Percentiles rank a stretch among this genome's conserved stretches.
These are phyloP conservation scores for Marmota monax DNA, from an alignment of 2,113 vertebrate species.

Conservation along the genomic window DNA sequence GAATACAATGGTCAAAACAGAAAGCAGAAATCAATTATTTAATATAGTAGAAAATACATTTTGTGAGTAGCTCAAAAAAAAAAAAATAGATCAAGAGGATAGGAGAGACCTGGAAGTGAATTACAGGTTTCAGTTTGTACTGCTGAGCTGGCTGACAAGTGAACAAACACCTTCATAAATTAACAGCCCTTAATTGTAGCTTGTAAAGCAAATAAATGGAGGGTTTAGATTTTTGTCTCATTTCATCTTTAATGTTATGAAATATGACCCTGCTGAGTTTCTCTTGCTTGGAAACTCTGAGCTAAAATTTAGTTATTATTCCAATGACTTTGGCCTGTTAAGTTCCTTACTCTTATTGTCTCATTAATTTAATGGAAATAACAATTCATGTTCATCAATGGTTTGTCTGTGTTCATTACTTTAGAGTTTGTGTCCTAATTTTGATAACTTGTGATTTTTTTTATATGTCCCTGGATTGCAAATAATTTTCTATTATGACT, in stretches of 20 bases:
- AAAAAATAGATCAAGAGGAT: not conserved
- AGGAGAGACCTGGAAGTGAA: constrained; percentile 33
- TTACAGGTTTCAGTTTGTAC: not conserved
- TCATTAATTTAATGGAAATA: constrained; percentile 34
- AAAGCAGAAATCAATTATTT: constrained; percentile 42
- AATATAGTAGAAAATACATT: constrained; percentile 31
- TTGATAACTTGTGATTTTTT: not conserved
- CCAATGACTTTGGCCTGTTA: not conserved
- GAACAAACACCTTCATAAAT: constrained; percentile 64
- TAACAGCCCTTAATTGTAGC: constrained; percentile 56
- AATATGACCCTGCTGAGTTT: constrained; percentile 53
- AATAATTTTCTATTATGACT: constrained; percentile 15
- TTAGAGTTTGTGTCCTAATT: constrained; percentile 50
- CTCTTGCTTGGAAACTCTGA: constrained; percentile 30
- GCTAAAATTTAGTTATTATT: constrained; percentile 46
- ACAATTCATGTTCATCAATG: not conserved
- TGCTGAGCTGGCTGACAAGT: not conserved
- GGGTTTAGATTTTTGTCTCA: constrained; percentile 57
- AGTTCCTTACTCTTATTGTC: not conserved
- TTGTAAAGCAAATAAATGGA: constrained; percentile 52
- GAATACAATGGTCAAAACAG: constrained; percentile 43
- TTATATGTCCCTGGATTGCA: not conserved
- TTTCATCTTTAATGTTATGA: constrained; percentile 64
- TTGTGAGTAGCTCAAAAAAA: not conserved
- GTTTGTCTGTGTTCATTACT: not conserved